Base-by-base conservation (phyloP, 2,113 vertebrate genomes). In the Myrmophylax atrothorax region DNA sequence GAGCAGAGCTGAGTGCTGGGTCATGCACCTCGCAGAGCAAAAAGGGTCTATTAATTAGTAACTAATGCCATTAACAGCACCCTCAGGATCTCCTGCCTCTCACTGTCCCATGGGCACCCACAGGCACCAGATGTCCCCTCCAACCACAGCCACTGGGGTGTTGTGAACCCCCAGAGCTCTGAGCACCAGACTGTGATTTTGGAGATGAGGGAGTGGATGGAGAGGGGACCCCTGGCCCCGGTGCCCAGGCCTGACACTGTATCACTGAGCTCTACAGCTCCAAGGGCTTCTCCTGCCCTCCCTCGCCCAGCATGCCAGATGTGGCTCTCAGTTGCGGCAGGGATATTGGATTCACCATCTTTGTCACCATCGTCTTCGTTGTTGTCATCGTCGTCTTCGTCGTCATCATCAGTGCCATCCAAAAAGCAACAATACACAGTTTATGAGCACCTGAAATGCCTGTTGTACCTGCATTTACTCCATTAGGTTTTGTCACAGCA, bases 401-500 rank as follows among this genome's bases (percentile, higher is more conserved):
- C 40, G 6, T 42, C 40, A 42, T 42, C 89, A 94, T 67, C 95
- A 91, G 38, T 3, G 18, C 87, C 60, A 91, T 75, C 77, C 89
- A 59, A 89, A 92, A 87, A 29, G 96, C 91, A 91, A 70, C 89
- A 91, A 87, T 50, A 22, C 93, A 88, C 55, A 91, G 94, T 93
- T 95, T 96, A 93, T 93, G 95, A 94, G 86, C 91, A 89, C 91
- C 93, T 91, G 91, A 91, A 96, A 78, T 60, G 93, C 84, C 91
- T 63, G 90, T 84, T 92, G 90, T 92, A 50, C 86, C 94, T 76
- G 84, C 84, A 88, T 89, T 96, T 91, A 87, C 91, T 92, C 93
- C 93, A 96, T 96, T 95, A 95, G 75, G n/a, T 37, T 87, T 91
- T 94, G 95, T 95, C 96, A 97, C 96, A 94, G 93, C 4, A 40